Conservation (phyloP, 2,113 vertebrate species). For the Rallus limicola region DNA sequence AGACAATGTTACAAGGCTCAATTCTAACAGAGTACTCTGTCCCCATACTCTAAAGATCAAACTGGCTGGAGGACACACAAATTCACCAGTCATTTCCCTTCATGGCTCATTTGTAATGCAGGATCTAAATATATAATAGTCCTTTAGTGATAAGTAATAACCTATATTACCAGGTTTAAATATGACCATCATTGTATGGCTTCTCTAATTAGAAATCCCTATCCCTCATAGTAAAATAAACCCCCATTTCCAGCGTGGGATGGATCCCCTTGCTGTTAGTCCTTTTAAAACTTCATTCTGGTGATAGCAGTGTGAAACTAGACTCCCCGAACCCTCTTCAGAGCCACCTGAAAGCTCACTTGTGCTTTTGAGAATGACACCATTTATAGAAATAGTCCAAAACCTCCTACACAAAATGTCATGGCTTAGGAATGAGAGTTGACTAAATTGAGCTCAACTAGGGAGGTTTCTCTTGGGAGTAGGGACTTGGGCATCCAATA, state of each 20-base stretch:
- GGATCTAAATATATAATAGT: not conserved
- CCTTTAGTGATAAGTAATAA: not conserved
- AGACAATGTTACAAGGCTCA: not conserved
- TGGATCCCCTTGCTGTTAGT: not conserved
- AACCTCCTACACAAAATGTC: constrained; percentile 1
- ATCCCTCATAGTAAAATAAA: not conserved
- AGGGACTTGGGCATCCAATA: not conserved
- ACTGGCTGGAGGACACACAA: not conserved
- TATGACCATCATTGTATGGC: not conserved
- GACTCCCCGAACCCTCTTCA: not conserved
- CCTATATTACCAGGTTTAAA: not conserved
- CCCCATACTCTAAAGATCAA: accelerated
- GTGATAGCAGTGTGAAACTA: not conserved
- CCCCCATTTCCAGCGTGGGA: not conserved
- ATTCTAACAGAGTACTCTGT: not conserved
- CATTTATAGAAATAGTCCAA: not conserved
- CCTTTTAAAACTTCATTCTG: not conserved
- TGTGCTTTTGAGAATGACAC: not conserved
- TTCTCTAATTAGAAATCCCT: not conserved
- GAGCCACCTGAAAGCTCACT: not conserved
- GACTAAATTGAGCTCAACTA: not conserved
- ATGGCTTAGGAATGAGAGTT: constrained; percentile 8
- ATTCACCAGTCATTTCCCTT: not conserved
- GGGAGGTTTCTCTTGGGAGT: not conserved
- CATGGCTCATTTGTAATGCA: not conserved